Percentiles rank a stretch among this genome's conserved stretches.
phyloP scores from a whole-genome alignment of 2,888 invertebrate genomes.

The Pandemis corylana region DNA sequence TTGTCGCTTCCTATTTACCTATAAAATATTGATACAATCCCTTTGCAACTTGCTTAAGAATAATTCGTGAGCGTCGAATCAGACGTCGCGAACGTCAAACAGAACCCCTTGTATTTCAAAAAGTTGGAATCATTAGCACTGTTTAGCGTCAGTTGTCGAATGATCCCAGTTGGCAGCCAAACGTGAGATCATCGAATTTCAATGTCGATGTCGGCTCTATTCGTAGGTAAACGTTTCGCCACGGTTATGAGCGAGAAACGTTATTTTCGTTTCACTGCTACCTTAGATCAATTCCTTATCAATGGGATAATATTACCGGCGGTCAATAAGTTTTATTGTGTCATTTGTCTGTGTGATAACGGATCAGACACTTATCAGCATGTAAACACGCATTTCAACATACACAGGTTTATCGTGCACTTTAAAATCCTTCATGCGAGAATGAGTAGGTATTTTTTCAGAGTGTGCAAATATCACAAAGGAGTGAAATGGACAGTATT shows the following conservation, averaged over 20 bases:
- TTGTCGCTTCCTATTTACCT: slow-evolving; percentile 17
- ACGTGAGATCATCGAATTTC: slow-evolving; percentile 59
- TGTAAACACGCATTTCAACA: slow-evolving; percentile 30
- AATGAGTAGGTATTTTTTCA: not conserved
- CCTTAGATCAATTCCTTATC: slow-evolving; percentile 17
- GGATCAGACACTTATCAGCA: slow-evolving; percentile 10
- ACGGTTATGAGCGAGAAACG: slow-evolving; percentile 34
- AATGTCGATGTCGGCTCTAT: slow-evolving; percentile 59
- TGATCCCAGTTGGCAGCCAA: slow-evolving; percentile 54
- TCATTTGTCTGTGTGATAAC: slow-evolving; percentile 18
- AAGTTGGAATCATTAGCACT: slow-evolving; percentile 52
- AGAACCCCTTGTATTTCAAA: slow-evolving; percentile 40
- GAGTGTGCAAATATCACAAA: not conserved
- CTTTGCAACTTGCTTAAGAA: slow-evolving; percentile 19
- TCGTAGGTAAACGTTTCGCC: slow-evolving; percentile 49
- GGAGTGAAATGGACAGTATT: slow-evolving; percentile 10
- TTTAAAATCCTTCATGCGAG: slow-evolving; percentile 1
- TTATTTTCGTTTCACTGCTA: slow-evolving; percentile 42
- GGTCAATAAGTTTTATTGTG: slow-evolving; percentile 7
- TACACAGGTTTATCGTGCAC: slow-evolving; percentile 12
- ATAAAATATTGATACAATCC: slow-evolving; percentile 33
- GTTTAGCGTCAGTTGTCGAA: slow-evolving; percentile 62
- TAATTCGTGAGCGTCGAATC: slow-evolving; percentile 28
- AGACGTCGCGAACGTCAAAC: slow-evolving; percentile 29
- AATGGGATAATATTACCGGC: not conserved